phyloP scores from a whole-genome alignment of 2,113 vertebrate genomes.

The Gnathonemus echidnorhynchus region DNA sequence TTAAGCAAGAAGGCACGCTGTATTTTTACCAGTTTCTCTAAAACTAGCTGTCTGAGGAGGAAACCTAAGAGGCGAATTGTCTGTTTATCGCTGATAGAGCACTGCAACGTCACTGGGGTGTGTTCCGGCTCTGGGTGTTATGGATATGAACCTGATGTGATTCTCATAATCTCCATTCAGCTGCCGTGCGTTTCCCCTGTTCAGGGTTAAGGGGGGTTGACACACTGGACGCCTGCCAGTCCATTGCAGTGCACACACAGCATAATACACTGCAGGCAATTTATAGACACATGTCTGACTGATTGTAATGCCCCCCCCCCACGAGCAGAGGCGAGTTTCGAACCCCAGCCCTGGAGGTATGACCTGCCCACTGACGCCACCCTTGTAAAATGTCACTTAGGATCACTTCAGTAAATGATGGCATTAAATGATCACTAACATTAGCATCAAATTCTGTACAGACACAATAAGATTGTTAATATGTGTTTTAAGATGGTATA shows the following conservation, averaged over 20 bases:
- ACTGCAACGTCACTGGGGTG: background rate
- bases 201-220: background rate
- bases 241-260: background rate
- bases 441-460: background rate
- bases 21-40: background rate
- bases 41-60: background rate
- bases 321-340: background rate
- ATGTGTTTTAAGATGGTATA: background rate
- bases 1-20: background rate
- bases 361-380: background rate
- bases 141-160: background rate
- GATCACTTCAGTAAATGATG: background rate
- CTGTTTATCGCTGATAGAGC: background rate
- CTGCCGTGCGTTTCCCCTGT: background rate
- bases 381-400: background rate
- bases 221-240: background rate
- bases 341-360: background rate
- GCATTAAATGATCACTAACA: background rate
- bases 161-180: background rate
- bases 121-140: background rate
- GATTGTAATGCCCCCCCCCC: background rate
- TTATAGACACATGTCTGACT: background rate
- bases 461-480: background rate
- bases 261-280: background rate
- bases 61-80: background rate